A percentile compares a stretch with the other conserved stretches of the same genome.
These are phyloP conservation scores for Nesospiza acunhae DNA, from an alignment of 2,113 vertebrate genomes.

Conservation along the genomic window DNA sequence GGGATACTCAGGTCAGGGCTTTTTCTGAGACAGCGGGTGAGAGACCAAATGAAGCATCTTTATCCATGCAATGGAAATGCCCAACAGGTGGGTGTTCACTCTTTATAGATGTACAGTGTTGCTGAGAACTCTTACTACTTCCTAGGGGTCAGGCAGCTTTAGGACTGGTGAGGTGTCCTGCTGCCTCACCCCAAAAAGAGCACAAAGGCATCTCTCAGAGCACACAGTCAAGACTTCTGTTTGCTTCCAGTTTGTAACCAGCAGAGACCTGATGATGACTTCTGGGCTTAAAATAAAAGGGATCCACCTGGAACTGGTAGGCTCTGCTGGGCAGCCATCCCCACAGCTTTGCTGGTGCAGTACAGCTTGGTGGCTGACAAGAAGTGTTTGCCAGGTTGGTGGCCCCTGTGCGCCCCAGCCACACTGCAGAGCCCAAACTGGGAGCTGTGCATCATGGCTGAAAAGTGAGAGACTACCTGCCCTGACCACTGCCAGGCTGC, in stretches of 20 bases:
- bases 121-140: not conserved
- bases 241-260: not conserved
- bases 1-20: not conserved
- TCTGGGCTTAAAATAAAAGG: not conserved
- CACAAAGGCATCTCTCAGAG: not conserved
- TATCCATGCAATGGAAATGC: not conserved
- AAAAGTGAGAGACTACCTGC: slow-evolving; percentile 26
- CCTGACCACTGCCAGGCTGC: slow-evolving; percentile 84
- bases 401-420: not conserved
- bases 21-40: not conserved
- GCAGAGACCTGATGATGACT: not conserved
- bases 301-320: not conserved
- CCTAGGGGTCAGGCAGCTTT: not conserved
- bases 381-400: accelerated
- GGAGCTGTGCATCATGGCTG: accelerated
- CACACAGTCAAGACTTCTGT: not conserved
- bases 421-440: accelerated
- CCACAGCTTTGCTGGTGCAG: not conserved
- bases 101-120: not conserved
- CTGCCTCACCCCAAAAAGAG: not conserved
- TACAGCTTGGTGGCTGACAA: accelerated
- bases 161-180: not conserved
- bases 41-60: not conserved
- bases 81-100: not conserved
- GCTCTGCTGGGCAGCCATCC: not conserved